phyloP scores from a whole-genome alignment of 2,113 vertebrate genomes.

The Eretmochelys imbricata region DNA sequence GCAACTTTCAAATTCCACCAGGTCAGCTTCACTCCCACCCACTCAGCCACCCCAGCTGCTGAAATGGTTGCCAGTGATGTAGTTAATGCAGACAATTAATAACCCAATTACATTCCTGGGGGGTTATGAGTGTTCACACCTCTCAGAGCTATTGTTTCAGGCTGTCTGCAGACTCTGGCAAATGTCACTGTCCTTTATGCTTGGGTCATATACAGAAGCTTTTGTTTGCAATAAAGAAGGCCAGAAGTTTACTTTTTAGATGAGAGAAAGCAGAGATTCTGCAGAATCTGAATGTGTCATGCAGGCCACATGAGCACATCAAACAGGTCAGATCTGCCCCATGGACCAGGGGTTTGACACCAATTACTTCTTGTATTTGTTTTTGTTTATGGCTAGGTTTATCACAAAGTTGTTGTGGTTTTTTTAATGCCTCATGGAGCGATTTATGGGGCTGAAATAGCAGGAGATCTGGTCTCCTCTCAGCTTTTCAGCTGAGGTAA shows the following conservation, averaged over 20 bases:
- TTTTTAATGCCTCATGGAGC: not conserved
- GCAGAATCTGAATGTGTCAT: not conserved
- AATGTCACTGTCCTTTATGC: not conserved
- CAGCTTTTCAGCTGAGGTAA: not conserved
- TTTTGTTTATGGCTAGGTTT: not conserved
- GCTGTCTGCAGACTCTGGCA: not conserved
- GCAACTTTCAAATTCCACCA: not conserved
- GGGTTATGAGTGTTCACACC: not conserved
- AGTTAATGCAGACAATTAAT: not conserved
- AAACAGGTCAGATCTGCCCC: not conserved
- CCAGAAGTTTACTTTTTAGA: not conserved
- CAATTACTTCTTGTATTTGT: not conserved
- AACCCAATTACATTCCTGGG: not conserved
- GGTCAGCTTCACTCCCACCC: not conserved
- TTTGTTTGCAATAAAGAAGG: not conserved
- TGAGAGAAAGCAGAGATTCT: not conserved
- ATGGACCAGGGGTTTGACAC: not conserved
- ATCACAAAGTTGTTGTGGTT: not conserved
- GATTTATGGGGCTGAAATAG: not conserved
- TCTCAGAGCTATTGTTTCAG: not conserved
- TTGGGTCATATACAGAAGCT: not conserved
- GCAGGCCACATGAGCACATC: not conserved
- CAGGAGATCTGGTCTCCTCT: not conserved
- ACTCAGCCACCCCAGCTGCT: not conserved
- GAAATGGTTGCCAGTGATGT: not conserved